Base-by-base conservation (phyloP, 2,797 vertebrate species). In the Gymnoscopelus braueri region DNA sequence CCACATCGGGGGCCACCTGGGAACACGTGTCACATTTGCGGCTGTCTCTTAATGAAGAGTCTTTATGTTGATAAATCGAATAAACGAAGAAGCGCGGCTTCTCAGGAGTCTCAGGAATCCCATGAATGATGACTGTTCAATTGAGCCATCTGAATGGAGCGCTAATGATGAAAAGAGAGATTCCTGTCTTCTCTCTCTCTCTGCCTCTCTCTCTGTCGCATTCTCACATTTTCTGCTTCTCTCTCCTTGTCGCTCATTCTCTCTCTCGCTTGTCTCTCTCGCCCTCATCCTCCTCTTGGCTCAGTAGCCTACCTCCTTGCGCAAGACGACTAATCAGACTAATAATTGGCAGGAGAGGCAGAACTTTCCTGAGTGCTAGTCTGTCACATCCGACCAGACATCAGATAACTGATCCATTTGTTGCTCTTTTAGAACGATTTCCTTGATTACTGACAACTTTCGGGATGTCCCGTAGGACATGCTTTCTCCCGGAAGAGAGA, bases 51-150 rank as follows among this genome's bases (percentile, higher is more conserved):
- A 93, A 93, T 91, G 87, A 90, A 87, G 81, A 80, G 83, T 78
- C 85, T 90, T 91, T 87, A 91, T 90, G 88, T 89, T 80, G 86
- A 93, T 91, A 91, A 90, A 91, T 89, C 89, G 86, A 92, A 91
- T 90, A 91, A 89, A 92, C 89, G 84, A 90, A 87, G 85, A 89
- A 79, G 82, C 70, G 55, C 48, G 65, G 65, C 77, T 81, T 85
- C 74, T 68, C 49, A 3, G 84, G 80, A 87, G 84, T 86, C 74
- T 56, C 55, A 75, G 77, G 85, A 87, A 78, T 89, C 87, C 87
- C 88, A 53, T 79, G 84, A 90, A 84, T 85, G 87, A 83, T 75
- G 85, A 82, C 76, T 80, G 80, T 82, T 89, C 88, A 86, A 92
- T 91, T 89, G 90, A 91, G 85, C 77, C 75, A 81, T 89, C 88